phyloP scores from a whole-genome alignment of 2,888 invertebrate genomes.

The Tineola bisselliella region DNA sequence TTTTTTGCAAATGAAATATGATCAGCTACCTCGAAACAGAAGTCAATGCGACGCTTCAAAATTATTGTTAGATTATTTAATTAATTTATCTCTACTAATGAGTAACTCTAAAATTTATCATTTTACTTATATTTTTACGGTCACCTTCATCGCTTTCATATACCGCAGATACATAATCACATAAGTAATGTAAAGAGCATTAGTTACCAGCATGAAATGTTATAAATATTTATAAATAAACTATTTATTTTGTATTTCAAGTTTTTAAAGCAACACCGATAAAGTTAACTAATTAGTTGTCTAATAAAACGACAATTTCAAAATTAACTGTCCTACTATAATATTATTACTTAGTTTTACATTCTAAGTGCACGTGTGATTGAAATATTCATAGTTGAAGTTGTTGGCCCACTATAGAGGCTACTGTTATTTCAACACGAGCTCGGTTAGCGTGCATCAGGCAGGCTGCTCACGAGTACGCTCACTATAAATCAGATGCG shows the following conservation, averaged over 20 bases:
- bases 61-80: no score
- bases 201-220: no score
- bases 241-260: neutral
- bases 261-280: neutral
- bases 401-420: constrained; percentile 6
- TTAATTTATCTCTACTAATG: no score
- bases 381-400: constrained; percentile 2
- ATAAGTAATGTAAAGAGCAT: no score
- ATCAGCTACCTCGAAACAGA: neutral
- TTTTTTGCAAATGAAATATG: neutral
- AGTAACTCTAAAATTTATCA: no score
- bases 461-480: neutral
- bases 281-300: neutral
- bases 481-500: constrained; percentile 47
- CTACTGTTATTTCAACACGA: constrained; percentile 13
- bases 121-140: no score
- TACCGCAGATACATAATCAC: no score
- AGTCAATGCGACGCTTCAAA: no score
- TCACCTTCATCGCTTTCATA: no score
- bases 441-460: constrained; percentile 5
- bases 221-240: neutral
- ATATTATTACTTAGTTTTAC: neutral
- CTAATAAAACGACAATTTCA: neutral
- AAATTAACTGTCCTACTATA: neutral
- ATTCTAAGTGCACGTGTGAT: neutral